Base-by-base conservation (phyloP, 1,140 invertebrate genomes). In the Cherax destructor region DNA sequence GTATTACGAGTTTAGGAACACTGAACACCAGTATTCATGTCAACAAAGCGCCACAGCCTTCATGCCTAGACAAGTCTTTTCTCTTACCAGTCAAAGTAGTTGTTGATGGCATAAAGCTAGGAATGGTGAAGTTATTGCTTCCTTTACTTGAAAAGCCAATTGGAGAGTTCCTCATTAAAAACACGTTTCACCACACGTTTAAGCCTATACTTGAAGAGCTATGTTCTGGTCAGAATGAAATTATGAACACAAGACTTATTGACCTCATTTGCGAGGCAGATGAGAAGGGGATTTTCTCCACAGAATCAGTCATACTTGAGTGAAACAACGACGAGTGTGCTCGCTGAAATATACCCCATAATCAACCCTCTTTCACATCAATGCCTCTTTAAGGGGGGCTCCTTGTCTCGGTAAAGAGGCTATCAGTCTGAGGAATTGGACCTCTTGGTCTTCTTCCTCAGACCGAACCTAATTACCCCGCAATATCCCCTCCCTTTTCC, bases 181-280 rank as follows among this genome's bases (percentile, higher is more conserved):
- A 10, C 30, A 13, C n/a, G n/a, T 18, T 86, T 18, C n/a, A 7
- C 10, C 41, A 9, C 2, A 21, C 78, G 0, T 47, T 78, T 4
- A 77, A 78, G 49, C 85, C 85, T 16, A 49, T 78, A 10, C 30
- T 56, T 0, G 56, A 61, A 72, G 85, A 86, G 18, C 50, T 86
- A 18, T 10, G 24, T 11, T 86, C 85, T 18, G 85, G 85, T 16
- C 78, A 76, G 49, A 86, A 86, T 41, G 50, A 86, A 78, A 52
- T 41, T 21, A 18, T 86, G 85, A 86, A 78, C 21, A 76, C 49
- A 3, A 86, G 85, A 47, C 7, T 86, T 16, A 74, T 78, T 5
- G 85, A 86, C 3, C 21, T 86, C 24, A 0, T 86, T 11, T 24
- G 30, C 61, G 85, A 86, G n/a, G 85, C 85, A 47, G 85, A 86